Percentiles rank a stretch among this genome's conserved stretches.
Conservation (phyloP, 2,113 vertebrate species). For the Gasterosteus nipponicus region DNA sequence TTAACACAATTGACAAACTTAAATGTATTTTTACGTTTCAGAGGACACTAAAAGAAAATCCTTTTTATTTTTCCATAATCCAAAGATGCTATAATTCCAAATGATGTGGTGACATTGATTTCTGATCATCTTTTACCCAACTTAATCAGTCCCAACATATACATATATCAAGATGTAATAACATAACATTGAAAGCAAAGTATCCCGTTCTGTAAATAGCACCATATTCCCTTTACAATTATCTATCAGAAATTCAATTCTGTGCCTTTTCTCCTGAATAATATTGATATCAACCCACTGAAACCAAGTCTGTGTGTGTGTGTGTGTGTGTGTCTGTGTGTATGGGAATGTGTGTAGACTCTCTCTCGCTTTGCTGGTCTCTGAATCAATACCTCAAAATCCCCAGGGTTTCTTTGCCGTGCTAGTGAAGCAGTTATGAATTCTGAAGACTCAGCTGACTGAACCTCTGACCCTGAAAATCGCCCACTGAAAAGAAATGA, state of each 20-base stretch:
- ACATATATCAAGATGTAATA: neutral
- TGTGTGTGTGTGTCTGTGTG: slow-evolving; percentile 3
- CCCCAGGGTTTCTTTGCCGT: slow-evolving; percentile 60
- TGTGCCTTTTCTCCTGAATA: slow-evolving; percentile 24
- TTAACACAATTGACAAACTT: neutral
- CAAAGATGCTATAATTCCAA: neutral
- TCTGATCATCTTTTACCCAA: neutral
- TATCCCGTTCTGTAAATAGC: neutral
- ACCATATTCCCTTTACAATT: neutral
- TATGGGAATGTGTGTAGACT: slow-evolving; percentile 5
- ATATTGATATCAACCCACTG: slow-evolving; percentile 36
- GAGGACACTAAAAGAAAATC: neutral
- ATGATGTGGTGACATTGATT: neutral
- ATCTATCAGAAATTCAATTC: slow-evolving; percentile 24
- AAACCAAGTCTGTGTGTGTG: slow-evolving; percentile 31
- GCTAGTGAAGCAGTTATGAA: slow-evolving; percentile 70
- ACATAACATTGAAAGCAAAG: neutral
- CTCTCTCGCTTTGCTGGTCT: slow-evolving; percentile 47
- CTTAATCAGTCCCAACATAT: neutral
- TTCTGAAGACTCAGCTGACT: slow-evolving; percentile 73
- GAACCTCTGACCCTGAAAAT: slow-evolving; percentile 76
- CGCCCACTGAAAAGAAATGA: slow-evolving; percentile 60
- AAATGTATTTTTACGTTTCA: neutral
- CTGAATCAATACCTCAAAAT: slow-evolving; percentile 68
- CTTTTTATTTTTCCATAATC: neutral